Conservation (phyloP, 1,140 invertebrate species). For the Drosophila athabasca region DNA sequence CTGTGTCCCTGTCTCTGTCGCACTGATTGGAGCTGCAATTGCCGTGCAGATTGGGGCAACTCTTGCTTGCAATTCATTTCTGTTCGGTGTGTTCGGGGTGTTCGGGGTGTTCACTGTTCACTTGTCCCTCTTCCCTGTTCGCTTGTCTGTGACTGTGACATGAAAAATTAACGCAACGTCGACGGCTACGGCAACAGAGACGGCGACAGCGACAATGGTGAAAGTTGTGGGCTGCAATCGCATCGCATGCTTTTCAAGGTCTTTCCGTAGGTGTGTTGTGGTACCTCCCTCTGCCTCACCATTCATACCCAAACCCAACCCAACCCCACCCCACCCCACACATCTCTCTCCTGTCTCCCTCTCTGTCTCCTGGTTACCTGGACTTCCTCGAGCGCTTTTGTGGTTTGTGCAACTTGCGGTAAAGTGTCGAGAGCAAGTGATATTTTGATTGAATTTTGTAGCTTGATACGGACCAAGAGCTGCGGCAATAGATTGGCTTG, state of each 20-base stretch:
- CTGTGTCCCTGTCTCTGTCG: slow-evolving; percentile 25
- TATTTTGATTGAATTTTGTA: slow-evolving; percentile 53
- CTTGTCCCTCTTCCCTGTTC: slow-evolving; percentile 12
- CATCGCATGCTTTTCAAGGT: slow-evolving; percentile 72
- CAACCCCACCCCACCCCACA: background rate
- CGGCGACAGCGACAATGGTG: slow-evolving; percentile 47
- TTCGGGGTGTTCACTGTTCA: background rate
- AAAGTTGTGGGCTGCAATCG: slow-evolving; percentile 60
- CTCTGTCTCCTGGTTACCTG: slow-evolving; percentile 8
- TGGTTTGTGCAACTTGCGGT: slow-evolving; percentile 48
- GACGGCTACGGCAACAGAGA: slow-evolving; percentile 1
- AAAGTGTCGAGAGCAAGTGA: slow-evolving; percentile 19
- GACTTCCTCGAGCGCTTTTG: slow-evolving; percentile 22
- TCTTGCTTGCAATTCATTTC: slow-evolving; percentile 34
- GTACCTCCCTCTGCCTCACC: background rate
- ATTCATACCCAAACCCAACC: background rate
- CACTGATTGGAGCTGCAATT: slow-evolving; percentile 27
- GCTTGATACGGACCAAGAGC: slow-evolving; percentile 23
- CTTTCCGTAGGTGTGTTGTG: slow-evolving; percentile 43
- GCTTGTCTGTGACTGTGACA: slow-evolving; percentile 51
- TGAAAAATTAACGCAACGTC: slow-evolving; percentile 63
- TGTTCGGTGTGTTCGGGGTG: slow-evolving; percentile 10
- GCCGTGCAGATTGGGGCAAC: slow-evolving; percentile 44
- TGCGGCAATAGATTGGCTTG: slow-evolving; percentile 34
- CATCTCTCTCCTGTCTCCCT: background rate